Percentiles rank a stretch among this genome's conserved stretches.
These are phyloP conservation scores for Mylabris phalerata DNA, from an alignment of 1,140 invertebrate species.

Conservation along the genomic window DNA sequence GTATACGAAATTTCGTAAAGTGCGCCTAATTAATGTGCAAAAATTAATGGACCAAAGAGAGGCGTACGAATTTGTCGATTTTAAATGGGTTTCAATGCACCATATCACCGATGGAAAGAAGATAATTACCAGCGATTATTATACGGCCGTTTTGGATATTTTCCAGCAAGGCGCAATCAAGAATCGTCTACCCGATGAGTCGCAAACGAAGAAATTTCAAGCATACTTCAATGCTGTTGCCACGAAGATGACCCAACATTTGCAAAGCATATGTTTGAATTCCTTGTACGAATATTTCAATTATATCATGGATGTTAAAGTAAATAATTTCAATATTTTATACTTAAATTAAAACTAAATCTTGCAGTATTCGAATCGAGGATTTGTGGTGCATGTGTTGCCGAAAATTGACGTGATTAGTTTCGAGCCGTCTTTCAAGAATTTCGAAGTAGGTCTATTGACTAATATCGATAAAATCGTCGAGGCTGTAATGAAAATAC, in stretches of 20 bases:
- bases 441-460: conserved; percentile 63
- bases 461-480: conserved; percentile 66
- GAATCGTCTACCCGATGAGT: conserved; percentile 63
- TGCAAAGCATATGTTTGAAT: conserved; percentile 69
- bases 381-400: conserved; percentile 66
- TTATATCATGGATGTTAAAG: conserved; percentile 67
- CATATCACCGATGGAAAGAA: conserved; percentile 52
- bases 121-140: conserved; percentile 54
- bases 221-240: conserved; percentile 80
- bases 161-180: conserved; percentile 64
- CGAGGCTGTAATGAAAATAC: conserved; percentile 58
- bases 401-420: conserved; percentile 60
- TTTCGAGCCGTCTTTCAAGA: conserved; percentile 75
- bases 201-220: conserved; percentile 57
- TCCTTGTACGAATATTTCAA: conserved; percentile 73
- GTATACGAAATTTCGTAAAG: conserved; percentile 60
- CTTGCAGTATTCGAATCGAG: conserved; percentile 57
- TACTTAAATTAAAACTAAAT: no score
- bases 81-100: conserved; percentile 48
- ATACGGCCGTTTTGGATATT: conserved; percentile 54
- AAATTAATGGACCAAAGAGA: conserved; percentile 47
- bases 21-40: conserved; percentile 44
- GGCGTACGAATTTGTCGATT: conserved; percentile 58
- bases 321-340: conserved; percentile 35
- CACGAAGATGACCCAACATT: conserved; percentile 79